phyloP scores from a whole-genome alignment of 1,140 invertebrate species.

The Bactericera cockerelli region DNA sequence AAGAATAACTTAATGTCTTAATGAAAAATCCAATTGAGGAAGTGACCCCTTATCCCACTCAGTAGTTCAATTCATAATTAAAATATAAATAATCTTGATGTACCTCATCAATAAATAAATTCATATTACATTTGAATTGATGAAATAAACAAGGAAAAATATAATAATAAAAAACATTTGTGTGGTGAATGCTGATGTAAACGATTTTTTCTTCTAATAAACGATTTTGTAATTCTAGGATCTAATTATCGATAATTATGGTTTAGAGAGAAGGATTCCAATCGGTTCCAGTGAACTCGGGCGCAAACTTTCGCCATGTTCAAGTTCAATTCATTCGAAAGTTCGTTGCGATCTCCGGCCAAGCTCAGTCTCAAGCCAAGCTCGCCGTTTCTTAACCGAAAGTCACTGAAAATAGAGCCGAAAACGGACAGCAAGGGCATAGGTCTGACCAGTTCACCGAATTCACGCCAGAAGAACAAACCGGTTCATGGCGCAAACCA shows the following conservation, averaged over 20 bases:
- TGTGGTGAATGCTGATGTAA: background rate
- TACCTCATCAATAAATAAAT: no score
- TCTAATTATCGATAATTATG: no score
- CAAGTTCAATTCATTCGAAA: constrained; percentile 3
- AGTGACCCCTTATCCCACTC: no score
- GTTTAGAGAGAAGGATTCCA: no score
- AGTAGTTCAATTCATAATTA: no score
- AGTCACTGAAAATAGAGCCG: background rate
- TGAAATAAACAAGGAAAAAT: no score
- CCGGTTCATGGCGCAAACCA: no score
- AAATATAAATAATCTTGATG: no score
- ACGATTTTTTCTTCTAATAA: background rate
- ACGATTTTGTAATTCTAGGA: background rate
- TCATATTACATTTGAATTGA: no score
- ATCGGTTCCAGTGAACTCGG: background rate
- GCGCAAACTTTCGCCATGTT: background rate
- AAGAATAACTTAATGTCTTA: no score
- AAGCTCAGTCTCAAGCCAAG: background rate
- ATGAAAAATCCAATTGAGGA: no score
- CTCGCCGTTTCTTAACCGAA: background rate
- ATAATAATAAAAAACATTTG: no score
- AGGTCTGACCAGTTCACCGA: background rate
- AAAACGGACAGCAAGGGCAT: background rate
- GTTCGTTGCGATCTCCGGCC: background rate
- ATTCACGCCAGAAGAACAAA: background rate